Conservation (phyloP, 2,888 invertebrate species). For the Stenolophus ochropezus region DNA sequence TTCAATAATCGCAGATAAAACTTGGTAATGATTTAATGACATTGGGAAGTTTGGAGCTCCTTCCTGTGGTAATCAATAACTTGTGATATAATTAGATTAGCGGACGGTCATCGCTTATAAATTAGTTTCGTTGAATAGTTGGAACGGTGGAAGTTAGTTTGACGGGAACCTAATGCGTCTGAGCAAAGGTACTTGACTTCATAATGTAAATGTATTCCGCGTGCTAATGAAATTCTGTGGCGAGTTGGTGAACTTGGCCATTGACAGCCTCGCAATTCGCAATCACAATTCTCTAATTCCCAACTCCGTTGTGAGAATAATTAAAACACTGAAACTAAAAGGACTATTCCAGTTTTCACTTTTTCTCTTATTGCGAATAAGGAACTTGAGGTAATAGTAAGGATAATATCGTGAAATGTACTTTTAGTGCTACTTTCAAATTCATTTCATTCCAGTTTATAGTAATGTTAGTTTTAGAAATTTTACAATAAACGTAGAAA, state of each 20-base stretch:
- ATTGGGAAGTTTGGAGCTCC: constrained; percentile 16
- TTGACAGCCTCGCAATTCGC: constrained; percentile 19
- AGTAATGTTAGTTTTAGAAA: neutral
- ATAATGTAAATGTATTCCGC: constrained; percentile 28
- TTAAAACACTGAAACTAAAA: neutral
- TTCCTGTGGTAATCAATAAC: constrained; percentile 19
- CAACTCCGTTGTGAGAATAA: neutral
- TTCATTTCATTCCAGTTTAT: neutral
- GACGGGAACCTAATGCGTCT: constrained; percentile 1
- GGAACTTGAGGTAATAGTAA: neutral
- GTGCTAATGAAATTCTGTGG: constrained; percentile 25
- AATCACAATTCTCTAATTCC: neutral
- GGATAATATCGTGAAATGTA: neutral
- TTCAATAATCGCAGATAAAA: neutral
- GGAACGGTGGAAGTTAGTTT: constrained; percentile 17
- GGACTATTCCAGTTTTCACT: neutral
- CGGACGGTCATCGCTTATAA: constrained; percentile 23
- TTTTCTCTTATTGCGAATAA: neutral
- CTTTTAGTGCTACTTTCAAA: neutral
- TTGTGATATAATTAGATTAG: constrained; percentile 26
- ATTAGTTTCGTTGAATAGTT: constrained; percentile 39
- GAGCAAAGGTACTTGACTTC: constrained; percentile 19
- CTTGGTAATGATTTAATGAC: constrained; percentile 7
- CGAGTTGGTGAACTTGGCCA: constrained; percentile 1
- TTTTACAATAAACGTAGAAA: neutral